Conservation (phyloP, 2,888 invertebrate genomes). For the Gryllus longicercus region DNA sequence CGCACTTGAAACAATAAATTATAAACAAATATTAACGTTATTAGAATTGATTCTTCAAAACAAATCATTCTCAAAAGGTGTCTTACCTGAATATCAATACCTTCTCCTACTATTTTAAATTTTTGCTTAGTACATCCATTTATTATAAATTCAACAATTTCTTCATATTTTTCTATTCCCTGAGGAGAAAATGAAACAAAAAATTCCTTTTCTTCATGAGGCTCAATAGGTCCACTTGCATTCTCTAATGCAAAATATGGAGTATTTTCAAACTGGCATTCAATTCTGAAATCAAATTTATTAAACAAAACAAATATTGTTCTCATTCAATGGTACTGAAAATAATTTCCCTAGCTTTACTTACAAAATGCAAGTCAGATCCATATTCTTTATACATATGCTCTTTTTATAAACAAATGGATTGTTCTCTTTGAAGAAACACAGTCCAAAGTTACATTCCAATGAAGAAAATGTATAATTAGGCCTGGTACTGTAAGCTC, state of each 20-base stretch:
- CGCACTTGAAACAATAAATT: no score
- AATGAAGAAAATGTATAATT: constrained; percentile 60
- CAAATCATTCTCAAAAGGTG: no score
- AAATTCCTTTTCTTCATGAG: constrained; percentile 41
- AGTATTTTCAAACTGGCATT: neutral
- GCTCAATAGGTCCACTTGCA: constrained; percentile 3
- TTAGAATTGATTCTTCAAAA: no score
- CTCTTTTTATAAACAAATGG: constrained; percentile 49
- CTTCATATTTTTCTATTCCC: constrained; percentile 52
- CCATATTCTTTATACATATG: constrained; percentile 47
- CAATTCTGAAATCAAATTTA: constrained; percentile 11
- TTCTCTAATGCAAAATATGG: constrained; percentile 50
- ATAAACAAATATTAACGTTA: no score
- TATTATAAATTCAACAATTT: constrained; percentile 54
- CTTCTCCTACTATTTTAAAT: constrained; percentile 57
- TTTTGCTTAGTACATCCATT: constrained; percentile 53
- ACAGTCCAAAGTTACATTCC: constrained; percentile 63
- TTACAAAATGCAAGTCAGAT: constrained; percentile 38
- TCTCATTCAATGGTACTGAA: neutral
- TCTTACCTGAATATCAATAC: constrained; percentile 42
- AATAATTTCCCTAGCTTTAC: neutral
- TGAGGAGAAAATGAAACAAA: constrained; percentile 57
- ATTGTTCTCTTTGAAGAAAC: constrained; percentile 57
- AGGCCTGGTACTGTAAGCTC: constrained; percentile 57
- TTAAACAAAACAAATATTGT: neutral